phyloP scores from a whole-genome alignment of 2,888 invertebrate species.

The Leucophora obtusa region DNA sequence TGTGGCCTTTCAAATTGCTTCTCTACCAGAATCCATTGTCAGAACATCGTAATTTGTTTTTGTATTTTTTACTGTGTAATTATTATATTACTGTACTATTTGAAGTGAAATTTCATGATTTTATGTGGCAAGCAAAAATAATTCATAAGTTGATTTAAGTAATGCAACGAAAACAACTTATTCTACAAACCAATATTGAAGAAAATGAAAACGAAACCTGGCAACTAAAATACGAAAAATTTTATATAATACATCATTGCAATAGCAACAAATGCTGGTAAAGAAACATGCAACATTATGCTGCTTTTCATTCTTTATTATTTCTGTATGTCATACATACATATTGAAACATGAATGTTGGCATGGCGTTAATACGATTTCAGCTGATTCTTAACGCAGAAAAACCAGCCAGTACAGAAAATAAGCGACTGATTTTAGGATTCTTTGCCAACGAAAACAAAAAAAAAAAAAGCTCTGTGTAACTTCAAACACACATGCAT shows the following conservation, averaged over 20 bases:
- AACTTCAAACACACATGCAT: constrained; percentile 36
- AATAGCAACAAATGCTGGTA: constrained; percentile 33
- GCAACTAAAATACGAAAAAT: constrained; percentile 58
- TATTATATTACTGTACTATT: no score
- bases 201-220: constrained; percentile 59
- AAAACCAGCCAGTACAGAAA: constrained; percentile 55
- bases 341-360: constrained; percentile 57
- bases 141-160: neutral
- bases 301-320: constrained; percentile 22
- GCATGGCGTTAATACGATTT: constrained; percentile 59
- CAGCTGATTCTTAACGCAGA: constrained; percentile 49
- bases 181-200: constrained; percentile 11
- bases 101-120: no score
- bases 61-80: no score
- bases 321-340: neutral
- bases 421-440: constrained; percentile 67
- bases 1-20: no score
- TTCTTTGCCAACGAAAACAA: constrained; percentile 32
- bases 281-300: constrained; percentile 62
- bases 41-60: no score
- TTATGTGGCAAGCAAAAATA: neutral
- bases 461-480: no score
- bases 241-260: constrained; percentile 62
- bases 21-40: no score
- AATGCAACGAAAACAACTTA: neutral